Base-by-base conservation (phyloP, 1,140 invertebrate genomes). In the Andrena cerasifolii region DNA sequence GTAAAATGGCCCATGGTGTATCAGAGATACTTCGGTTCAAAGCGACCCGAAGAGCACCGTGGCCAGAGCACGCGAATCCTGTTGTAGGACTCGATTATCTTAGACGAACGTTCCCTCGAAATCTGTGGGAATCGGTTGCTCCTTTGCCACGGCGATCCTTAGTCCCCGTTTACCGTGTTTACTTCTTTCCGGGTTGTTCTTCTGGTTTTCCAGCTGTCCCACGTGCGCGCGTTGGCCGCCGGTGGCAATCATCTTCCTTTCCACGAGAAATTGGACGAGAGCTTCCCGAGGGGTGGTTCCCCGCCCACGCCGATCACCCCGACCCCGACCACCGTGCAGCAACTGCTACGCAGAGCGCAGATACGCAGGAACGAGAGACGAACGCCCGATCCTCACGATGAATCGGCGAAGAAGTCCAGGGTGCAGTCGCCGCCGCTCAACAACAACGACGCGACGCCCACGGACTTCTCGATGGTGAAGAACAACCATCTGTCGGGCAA, bases 381-480 rank as follows among this genome's bases (percentile, higher is more conserved):
- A 94, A 93, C 93, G 91, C 84, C 92, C 86, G 89, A 94, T 89
- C 87, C 94, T 92, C 79, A 94, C 94, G 81, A 95, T 92, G 85
- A 95, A 24, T 86, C 85, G 59, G 85, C 78, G 47, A 92, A 92
- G 93, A 59, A 95, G 94, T 89, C 92, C 89, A 88, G 94, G 89
- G 83, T 90, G 91, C 90, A 92, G 88, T 84, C 95, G 92, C 93
- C 95, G 91, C 91, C 95, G 89, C 91, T 95, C 84, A 94, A 94
- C 90, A 95, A 95, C 86, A 95, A 95, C 88, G 93, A 94, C 89
- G 94, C 94, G 21, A 95, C 94, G 74, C 94, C 95, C n/a, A 95
- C 95, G 28, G 96, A 96, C 88, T 96, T 96, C 89, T 96, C 96
- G 45, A 95, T 95, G 82, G 95, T 94, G 61, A 94, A 94, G 86